phyloP scores from a whole-genome alignment of 2,113 vertebrate species.

The Apodemus speciosus region DNA sequence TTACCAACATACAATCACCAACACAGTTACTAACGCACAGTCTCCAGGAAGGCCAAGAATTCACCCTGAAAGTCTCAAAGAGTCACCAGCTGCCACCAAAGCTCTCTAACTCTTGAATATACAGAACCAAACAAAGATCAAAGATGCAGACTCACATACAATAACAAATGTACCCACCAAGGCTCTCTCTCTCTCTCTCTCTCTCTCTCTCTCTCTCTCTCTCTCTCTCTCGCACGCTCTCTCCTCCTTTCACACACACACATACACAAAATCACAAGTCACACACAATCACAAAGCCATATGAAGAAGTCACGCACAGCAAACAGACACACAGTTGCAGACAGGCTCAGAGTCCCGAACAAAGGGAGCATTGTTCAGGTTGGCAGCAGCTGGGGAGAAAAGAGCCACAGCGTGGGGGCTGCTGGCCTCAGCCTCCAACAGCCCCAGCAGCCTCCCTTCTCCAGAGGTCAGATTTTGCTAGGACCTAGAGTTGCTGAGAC shows the following conservation, averaged over 20 bases:
- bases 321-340: constrained; percentile 77
- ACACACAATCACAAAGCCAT: constrained; percentile 62
- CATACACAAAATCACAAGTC: neutral
- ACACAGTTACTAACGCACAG: neutral
- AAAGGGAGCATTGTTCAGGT: constrained; percentile 73
- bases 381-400: constrained; percentile 78
- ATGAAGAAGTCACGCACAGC: constrained; percentile 76
- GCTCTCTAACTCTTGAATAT: constrained; percentile 19
- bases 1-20: neutral
- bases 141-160: neutral
- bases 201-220: neutral
- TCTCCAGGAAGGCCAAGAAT: constrained; percentile 39
- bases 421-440: neutral
- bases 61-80: constrained; percentile 59
- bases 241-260: neutral
- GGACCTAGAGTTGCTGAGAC: constrained; percentile 35
- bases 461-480: constrained; percentile 50
- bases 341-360: constrained; percentile 74
- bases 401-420: constrained; percentile 61
- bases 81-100: constrained; percentile 34
- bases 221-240: neutral
- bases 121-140: constrained; percentile 30
- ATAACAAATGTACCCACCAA: constrained; percentile 49
- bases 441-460: constrained; percentile 6
- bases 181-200: neutral